These are phyloP conservation scores for Ctenopoma multispine DNA, from an alignment of 2,797 vertebrate genomes.

Conservation along the genomic window DNA sequence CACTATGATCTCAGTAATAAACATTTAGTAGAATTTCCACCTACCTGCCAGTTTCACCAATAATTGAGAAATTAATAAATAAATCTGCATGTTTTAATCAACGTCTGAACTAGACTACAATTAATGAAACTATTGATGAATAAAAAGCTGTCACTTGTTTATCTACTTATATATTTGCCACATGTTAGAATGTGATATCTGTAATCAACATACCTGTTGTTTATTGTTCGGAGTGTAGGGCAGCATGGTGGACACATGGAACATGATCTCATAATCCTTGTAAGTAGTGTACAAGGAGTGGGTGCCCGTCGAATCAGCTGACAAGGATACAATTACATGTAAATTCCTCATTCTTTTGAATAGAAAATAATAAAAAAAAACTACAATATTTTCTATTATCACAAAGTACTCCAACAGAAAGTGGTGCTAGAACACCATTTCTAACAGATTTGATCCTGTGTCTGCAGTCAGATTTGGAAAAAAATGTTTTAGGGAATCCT, in stretches of 20 bases:
- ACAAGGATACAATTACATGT: constrained; percentile 14
- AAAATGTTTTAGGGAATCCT: too few species aligned
- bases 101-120: too few species aligned
- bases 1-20: too few species aligned
- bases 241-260: constrained; percentile 96
- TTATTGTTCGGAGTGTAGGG: constrained; percentile 99
- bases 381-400: not conserved
- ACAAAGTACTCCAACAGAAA: too few species aligned
- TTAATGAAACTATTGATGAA: not conserved
- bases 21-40: too few species aligned
- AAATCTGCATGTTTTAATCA: too few species aligned
- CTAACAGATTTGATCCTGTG: not conserved
- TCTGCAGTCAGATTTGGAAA: not conserved
- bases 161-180: not conserved
- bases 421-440: not conserved
- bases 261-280: constrained; percentile 98
- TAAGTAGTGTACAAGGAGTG: constrained; percentile 95
- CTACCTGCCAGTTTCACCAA: too few species aligned
- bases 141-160: not conserved
- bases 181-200: not conserved
- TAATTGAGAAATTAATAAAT: too few species aligned
- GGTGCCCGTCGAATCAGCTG: constrained; percentile 96
- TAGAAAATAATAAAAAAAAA: not conserved
- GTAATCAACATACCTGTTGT: constrained; percentile 88
- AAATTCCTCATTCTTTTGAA: constrained; percentile 11